phyloP scores from a whole-genome alignment of 2,888 invertebrate genomes.

The Pyrrhosoma nymphula region DNA sequence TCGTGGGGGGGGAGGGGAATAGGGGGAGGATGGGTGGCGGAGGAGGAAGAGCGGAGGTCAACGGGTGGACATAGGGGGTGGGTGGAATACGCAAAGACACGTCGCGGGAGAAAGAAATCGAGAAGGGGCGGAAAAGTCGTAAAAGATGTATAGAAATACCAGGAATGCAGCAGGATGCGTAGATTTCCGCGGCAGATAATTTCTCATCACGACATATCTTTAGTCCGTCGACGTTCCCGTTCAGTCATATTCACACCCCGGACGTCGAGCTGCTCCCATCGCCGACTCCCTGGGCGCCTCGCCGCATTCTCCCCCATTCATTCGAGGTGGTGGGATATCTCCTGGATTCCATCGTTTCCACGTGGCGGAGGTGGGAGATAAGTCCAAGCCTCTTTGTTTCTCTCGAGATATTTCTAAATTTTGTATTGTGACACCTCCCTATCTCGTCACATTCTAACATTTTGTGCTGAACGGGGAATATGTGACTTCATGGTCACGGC shows the following conservation, averaged over 20 bases:
- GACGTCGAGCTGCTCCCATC: not conserved
- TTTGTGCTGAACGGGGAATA: not conserved
- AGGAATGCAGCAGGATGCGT: not conserved
- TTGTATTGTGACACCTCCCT: not conserved
- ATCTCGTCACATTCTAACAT: not conserved
- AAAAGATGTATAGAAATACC: not conserved
- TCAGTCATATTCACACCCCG: not conserved
- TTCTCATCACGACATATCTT: not conserved
- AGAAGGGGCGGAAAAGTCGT: not conserved
- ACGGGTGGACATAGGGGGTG: not conserved
- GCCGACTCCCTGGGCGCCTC: not conserved
- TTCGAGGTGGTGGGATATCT: not conserved
- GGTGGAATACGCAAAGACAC: not conserved
- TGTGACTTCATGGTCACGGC: too few relatives aligned
- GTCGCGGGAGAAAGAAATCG: not conserved
- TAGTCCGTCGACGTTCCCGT: not conserved
- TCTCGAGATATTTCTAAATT: not conserved
- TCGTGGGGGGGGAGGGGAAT: not conserved
- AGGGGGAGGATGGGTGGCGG: not conserved
- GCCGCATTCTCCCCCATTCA: not conserved
- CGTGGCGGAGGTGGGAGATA: not conserved
- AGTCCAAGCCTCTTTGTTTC: not conserved
- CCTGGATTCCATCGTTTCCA: not conserved
- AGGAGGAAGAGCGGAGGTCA: not conserved
- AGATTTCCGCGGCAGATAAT: conserved; percentile 18